Percentiles rank a stretch among this genome's conserved stretches.
These are phyloP conservation scores for Alentia gelatinosa DNA, from an alignment of 2,888 invertebrate genomes.

Conservation along the genomic window DNA sequence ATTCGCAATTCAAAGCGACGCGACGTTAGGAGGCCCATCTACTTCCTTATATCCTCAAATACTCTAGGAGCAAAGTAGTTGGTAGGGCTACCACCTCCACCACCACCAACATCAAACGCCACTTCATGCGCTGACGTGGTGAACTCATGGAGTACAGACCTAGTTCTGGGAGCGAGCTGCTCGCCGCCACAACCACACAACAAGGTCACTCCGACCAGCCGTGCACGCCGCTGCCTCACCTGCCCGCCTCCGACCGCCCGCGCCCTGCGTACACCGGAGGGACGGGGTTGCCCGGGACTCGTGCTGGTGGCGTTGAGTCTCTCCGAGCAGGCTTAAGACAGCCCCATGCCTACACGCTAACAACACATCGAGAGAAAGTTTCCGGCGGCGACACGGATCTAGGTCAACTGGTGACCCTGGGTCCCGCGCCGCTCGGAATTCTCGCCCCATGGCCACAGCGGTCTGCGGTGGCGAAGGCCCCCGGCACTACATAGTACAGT, in stretches of 20 bases:
- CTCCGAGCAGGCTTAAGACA: background rate
- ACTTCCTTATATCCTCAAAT: background rate
- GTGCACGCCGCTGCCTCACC: background rate
- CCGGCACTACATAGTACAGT: background rate
- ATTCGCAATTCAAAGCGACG: background rate
- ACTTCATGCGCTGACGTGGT: too few relatives aligned
- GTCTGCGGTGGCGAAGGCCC: background rate
- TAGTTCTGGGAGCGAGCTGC: background rate
- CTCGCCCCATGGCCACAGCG: background rate
- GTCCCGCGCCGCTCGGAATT: background rate
- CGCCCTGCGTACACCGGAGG: background rate
- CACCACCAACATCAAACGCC: too few relatives aligned
- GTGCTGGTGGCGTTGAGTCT: background rate
- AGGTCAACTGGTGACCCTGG: slow-evolving; percentile 36
- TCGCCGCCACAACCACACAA: background rate
- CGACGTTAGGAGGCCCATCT: background rate
- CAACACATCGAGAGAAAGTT: slow-evolving; percentile 22
- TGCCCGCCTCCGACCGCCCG: background rate
- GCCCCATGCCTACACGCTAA: background rate
- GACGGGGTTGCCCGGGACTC: background rate
- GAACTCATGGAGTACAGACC: slow-evolving; percentile 1
- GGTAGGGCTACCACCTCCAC: too few relatives aligned
- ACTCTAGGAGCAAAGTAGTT: background rate
- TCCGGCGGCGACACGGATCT: slow-evolving; percentile 44
- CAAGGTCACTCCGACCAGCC: background rate